These are phyloP conservation scores for Drosophila meridionalis DNA, from an alignment of 2,888 invertebrate species.

Conservation along the genomic window DNA sequence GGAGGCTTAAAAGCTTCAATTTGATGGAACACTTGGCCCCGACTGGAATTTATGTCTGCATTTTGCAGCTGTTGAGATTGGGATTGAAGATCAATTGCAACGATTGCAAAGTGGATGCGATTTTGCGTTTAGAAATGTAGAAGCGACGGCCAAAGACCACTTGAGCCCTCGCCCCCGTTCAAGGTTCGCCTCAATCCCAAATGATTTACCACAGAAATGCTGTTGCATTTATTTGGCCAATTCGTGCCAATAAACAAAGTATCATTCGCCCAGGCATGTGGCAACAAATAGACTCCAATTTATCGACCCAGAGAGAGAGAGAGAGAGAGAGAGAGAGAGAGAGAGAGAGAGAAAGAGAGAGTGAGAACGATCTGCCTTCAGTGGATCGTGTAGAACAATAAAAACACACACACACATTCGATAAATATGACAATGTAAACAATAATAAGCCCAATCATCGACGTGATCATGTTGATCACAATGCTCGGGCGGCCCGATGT, in stretches of 20 bases:
- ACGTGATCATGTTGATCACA: conserved; percentile 22
- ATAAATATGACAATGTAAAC: conserved; percentile 76
- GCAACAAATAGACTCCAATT: conserved; percentile 65
- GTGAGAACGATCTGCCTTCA: not conserved
- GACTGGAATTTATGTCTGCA: conserved; percentile 57
- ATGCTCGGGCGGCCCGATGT: conserved; percentile 2
- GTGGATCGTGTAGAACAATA: conserved; percentile 37
- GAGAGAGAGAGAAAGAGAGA: not conserved
- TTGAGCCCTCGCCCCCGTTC: conserved; percentile 54
- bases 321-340: not conserved
- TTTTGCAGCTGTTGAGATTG: conserved; percentile 56
- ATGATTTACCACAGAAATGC: conserved; percentile 66
- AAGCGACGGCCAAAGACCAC: conserved; percentile 34
- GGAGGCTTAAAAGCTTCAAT: conserved; percentile 74
- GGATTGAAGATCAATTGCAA: conserved; percentile 58
- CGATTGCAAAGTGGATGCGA: conserved; percentile 49
- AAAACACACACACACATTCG: conserved; percentile 60
- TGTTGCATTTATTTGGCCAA: conserved; percentile 71
- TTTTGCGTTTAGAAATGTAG: conserved; percentile 49
- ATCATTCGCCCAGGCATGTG: conserved; percentile 65
- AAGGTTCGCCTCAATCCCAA: conserved; percentile 45
- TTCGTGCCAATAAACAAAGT: conserved; percentile 72
- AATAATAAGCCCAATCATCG: conserved; percentile 67
- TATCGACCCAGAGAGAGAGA: not conserved
- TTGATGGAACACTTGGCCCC: conserved; percentile 75